Percentiles rank a stretch among this genome's conserved stretches.
Evolutionary conservation across 2,113 vertebrate genomes (phyloP).

Genomic region (Turdus rufiventris): DNA sequence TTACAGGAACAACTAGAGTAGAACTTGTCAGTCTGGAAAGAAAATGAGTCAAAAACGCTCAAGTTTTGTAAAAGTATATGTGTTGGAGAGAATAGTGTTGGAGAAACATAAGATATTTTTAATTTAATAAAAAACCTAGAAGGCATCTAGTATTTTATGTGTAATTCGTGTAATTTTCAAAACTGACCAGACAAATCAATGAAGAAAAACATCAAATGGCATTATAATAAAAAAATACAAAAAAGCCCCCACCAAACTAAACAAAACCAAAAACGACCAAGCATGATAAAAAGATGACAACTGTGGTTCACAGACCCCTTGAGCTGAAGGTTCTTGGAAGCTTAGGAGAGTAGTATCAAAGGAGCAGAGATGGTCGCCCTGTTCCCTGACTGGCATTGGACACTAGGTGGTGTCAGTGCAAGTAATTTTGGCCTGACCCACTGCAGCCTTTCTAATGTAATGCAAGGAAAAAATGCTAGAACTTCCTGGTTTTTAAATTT

Average conservation of each 20-base stretch:
- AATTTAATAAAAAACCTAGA: neutral
- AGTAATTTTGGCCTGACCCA: neutral
- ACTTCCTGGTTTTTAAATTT: neutral
- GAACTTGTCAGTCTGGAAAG: neutral
- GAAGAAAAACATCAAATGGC: neutral
- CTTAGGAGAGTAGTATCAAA: neutral
- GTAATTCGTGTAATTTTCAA: neutral
- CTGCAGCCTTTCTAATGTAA: neutral
- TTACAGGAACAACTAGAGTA: neutral
- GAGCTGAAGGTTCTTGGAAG: neutral
- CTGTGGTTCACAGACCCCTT: neutral
- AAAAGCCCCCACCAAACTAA: neutral
- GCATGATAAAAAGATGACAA: rapidly evolving
- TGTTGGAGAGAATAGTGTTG: neutral
- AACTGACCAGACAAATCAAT: neutral
- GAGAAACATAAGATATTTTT: neutral
- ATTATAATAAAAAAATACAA: neutral
- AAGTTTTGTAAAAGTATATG: neutral
- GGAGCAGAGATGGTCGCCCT: neutral
- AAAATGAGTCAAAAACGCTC: neutral
- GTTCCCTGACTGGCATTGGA: neutral
- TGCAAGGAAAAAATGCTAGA: neutral
- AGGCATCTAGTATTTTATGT: neutral
- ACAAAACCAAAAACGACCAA: neutral
- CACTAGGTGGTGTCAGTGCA: neutral